A percentile compares a stretch with the other conserved stretches of the same genome.
Conservation (phyloP, 30 jellyfish, hydroid and myxozoan genomes). For the Cassiopea andromeda region DNA sequence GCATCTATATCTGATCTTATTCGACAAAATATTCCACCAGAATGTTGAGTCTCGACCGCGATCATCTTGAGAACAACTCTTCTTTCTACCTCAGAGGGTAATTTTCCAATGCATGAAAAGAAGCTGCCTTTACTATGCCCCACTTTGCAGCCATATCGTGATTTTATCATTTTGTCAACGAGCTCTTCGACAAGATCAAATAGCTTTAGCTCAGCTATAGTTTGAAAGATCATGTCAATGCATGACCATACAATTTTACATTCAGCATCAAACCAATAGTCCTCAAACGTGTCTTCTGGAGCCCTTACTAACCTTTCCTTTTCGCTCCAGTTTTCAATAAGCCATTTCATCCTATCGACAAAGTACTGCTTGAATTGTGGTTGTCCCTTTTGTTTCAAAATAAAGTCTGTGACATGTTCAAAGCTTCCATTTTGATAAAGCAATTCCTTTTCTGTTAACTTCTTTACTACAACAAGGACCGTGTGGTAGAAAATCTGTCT, state of each 20-base stretch:
- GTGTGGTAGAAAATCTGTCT: background rate
- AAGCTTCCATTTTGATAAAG: background rate
- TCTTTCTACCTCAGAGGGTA: background rate
- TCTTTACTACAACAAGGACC: background rate
- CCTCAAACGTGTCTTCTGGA: too few species aligned
- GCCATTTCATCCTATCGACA: background rate
- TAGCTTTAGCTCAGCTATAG: background rate
- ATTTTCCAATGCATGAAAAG: background rate
- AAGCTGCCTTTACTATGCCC: background rate
- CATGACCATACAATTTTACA: background rate
- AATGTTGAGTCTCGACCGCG: background rate
- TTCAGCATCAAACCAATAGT: background rate
- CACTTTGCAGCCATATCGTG: background rate
- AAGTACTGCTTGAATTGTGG: background rate
- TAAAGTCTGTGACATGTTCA: background rate
- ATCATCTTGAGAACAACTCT: background rate
- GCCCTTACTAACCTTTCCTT: too few species aligned
- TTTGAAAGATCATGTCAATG: background rate
- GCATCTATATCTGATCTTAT: background rate
- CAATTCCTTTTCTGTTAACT: background rate
- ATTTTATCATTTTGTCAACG: background rate
- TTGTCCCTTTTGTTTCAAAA: background rate
- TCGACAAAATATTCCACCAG: background rate
- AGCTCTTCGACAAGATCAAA: background rate
- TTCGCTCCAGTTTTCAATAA: background rate